Evolutionary conservation across 2,888 invertebrate species (phyloP), one percentile per base, ranked within the genome.

Genomic region (Incurvaria masculella): DNA sequence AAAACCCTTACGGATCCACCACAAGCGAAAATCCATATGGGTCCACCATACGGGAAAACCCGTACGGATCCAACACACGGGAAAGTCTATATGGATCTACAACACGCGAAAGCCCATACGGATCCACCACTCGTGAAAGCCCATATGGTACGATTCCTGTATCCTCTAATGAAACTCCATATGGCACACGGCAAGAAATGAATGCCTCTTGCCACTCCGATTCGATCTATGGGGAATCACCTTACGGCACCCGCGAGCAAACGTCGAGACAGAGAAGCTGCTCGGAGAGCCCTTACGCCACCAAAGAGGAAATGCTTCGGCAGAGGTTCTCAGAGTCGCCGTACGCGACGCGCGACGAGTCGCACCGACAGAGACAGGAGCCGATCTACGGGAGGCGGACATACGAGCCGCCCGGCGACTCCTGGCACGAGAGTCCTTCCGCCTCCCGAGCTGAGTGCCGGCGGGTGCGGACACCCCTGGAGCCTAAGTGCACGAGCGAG

Each of bases 251-350:
- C 51, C 79, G 74, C 61, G 79, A 79, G 50, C 78, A 79, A 55
- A 70, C 78, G 61, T 51, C 68, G 39, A 64, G 69, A 54, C 65
- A 71, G 27, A 69, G 73, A 64, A 62, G 70, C 57, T 62, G 65
- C 16, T 57, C 68, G 17, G 78, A 79, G 55, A 75, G 69, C 53
- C 69, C 76, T 4, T 80, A 79, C 54, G 60, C 72, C 1, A 76
- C 76, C 49, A 80, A 79, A 60, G 79, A 80, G 59, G 79, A 80
- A 54, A 75, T 80, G 78, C 60, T 79, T 46, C 64, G 78, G 45
- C 78, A 79, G 48, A 66, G 79, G 56, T 78, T 75, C 56, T 75
- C 75, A 3, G 79, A 80, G 58, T 79, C 75, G 11, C 79, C 79
- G 4, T 80, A 79, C 52, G 74, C 68, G 52, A 76, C 78, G 14